Percentiles rank a stretch among this genome's conserved stretches.
phyloP scores from a whole-genome alignment of 2,888 invertebrate species.

The Andrena praecox region DNA sequence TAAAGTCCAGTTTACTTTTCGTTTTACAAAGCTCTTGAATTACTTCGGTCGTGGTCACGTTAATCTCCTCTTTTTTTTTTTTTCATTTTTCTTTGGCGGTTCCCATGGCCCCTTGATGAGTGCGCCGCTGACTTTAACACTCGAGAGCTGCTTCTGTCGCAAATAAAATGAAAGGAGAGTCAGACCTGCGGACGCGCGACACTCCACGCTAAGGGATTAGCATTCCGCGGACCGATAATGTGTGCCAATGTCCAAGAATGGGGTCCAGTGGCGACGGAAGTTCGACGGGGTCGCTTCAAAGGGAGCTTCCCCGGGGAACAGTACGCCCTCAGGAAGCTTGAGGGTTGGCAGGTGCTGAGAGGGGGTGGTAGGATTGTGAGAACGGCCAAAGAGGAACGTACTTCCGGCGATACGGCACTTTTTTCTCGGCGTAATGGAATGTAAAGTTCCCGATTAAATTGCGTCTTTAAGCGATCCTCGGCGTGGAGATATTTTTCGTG shows the following conservation, averaged over 20 bases:
- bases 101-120: no score
- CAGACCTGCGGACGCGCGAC: no score
- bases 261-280: slow-evolving; percentile 2
- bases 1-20: no score
- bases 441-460: slow-evolving; percentile 61
- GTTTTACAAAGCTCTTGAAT: no score
- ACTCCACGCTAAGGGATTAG: no score
- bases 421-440: slow-evolving; percentile 52
- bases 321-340: neutral
- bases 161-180: no score
- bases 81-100: no score
- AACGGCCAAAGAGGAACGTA: slow-evolving; percentile 21
- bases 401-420: slow-evolving; percentile 42
- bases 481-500: slow-evolving; percentile 51
- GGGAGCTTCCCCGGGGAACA: slow-evolving; percentile 21
- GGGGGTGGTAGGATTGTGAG: neutral
- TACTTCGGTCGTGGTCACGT: no score
- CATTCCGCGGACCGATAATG: slow-evolving; percentile 6
- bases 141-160: no score
- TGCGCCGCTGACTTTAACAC: no score
- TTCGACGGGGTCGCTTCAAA: slow-evolving; percentile 33
- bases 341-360: neutral
- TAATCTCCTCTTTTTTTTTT: no score
- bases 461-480: slow-evolving; percentile 58
- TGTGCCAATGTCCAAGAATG: slow-evolving; percentile 26